phyloP scores from a whole-genome alignment of 2,888 invertebrate genomes.

The Apeira syringaria region DNA sequence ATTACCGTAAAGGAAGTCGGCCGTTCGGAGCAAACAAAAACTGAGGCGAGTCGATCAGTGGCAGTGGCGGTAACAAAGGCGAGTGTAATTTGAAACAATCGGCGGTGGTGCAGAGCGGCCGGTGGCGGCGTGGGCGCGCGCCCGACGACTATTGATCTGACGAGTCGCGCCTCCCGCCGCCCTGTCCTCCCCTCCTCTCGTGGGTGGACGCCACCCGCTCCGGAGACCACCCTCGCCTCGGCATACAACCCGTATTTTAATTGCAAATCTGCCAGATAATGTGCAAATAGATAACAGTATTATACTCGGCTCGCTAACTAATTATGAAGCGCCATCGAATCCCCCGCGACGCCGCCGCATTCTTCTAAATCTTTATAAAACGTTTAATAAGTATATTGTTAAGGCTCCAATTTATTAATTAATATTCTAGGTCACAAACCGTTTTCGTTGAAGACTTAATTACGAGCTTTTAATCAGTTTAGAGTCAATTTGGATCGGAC shows the following conservation, averaged over 20 bases:
- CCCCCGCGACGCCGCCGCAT: slow-evolving; percentile 34
- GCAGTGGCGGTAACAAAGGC: slow-evolving; percentile 80
- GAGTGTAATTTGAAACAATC: slow-evolving; percentile 82
- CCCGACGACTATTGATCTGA: slow-evolving; percentile 81
- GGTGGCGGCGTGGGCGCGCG: slow-evolving; percentile 65
- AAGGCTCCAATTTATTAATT: slow-evolving; percentile 18
- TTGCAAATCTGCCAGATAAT: slow-evolving; percentile 84
- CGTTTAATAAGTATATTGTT: slow-evolving; percentile 12
- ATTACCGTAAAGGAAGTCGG: slow-evolving; percentile 80
- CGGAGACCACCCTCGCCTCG: slow-evolving; percentile 44
- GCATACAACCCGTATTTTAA: slow-evolving; percentile 78
- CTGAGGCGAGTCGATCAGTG: slow-evolving; percentile 76
- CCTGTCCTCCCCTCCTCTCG: slow-evolving; percentile 37
- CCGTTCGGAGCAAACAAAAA: slow-evolving; percentile 79
- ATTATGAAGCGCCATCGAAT: slow-evolving; percentile 71
- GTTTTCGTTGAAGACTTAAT: slow-evolving; percentile 26
- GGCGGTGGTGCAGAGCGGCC: slow-evolving; percentile 71
- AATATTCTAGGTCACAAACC: slow-evolving; percentile 23
- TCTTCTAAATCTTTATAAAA: slow-evolving; percentile 38
- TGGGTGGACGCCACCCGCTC: slow-evolving; percentile 25
- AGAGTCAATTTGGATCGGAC: slow-evolving; percentile 30
- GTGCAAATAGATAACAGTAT: slow-evolving; percentile 82
- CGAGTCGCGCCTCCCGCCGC: slow-evolving; percentile 58
- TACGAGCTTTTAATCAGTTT: slow-evolving; percentile 28
- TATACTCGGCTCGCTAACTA: slow-evolving; percentile 77